Base-by-base conservation (phyloP, 2,797 vertebrate genomes). In the Poecile montanus region DNA sequence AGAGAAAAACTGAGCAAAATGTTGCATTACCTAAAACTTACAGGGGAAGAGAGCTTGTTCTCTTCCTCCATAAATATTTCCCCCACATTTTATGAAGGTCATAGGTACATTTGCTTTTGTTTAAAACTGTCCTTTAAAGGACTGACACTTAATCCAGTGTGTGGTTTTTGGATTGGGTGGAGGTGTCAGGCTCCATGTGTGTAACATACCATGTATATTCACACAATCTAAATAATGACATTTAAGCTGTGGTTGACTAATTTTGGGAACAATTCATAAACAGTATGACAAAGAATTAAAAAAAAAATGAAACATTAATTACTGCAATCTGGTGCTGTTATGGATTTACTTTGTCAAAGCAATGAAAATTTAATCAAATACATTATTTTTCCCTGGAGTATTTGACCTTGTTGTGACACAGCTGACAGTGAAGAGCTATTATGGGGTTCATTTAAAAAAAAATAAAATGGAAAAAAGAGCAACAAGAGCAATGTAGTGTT, bases 321-420 rank as follows among this genome's bases (percentile, higher is more conserved):
- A 85, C 71, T 93, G 79, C 76, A 94, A 17, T 91, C 86, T 96
- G 92, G 75, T 96, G 57, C 67, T 93, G 90, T 94, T 95, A 95
- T 89, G 57, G 63, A 88, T 89, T 86, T 85, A 84, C 92, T 97
- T 87, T 84, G 89, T 80, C 97, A 95, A 95, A 96, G 92, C 89
- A 91, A 96, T 97, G 89, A 96, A 97, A 97, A 94, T 95, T 96
- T 97, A 95, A 97, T 97, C 83, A 91, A 95, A 97, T 95, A 88
- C 92, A 88, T 96, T 96, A 97, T 93, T 96, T 95, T 96, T 96
- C 94, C 94, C 94, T 80, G 56, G 96, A 97, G 97, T 95, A 96
- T 98, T 97, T 98, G 98, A 98, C 98, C 97, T 98, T 98, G 96
- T 96, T 97, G 96, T 97, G 97, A 97, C 97, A 97, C 91, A 97